A percentile compares a stretch with the other conserved stretches of the same genome.
phyloP scores from a whole-genome alignment of 2,888 invertebrate species.

The Sialis lutaria region DNA sequence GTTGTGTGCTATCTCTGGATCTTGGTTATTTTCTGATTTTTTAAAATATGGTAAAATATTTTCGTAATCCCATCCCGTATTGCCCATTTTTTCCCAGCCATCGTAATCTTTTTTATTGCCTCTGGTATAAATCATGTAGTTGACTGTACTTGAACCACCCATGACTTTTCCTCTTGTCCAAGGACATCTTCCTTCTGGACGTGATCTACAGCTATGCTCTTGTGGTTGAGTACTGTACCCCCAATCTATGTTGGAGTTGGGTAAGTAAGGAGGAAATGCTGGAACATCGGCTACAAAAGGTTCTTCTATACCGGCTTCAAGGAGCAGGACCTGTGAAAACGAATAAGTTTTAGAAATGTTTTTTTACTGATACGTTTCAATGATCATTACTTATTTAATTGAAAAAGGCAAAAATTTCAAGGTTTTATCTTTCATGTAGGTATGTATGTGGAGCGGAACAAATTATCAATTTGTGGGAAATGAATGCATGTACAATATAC shows the following conservation, averaged over 20 bases:
- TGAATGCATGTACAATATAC: too few relatives aligned
- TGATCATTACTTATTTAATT: too few relatives aligned
- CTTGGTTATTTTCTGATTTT: conserved; percentile 44
- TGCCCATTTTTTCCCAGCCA: conserved; percentile 42
- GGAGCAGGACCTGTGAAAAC: conserved; percentile 33
- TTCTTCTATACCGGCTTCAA: conserved; percentile 51
- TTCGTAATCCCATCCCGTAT: conserved; percentile 42
- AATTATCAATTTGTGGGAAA: too few relatives aligned
- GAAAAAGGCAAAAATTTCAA: too few relatives aligned
- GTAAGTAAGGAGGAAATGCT: conserved; percentile 39
- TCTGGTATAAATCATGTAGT: conserved; percentile 47
- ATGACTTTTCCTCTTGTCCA: conserved; percentile 45
- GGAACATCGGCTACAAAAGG: conserved; percentile 48
- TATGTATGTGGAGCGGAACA: too few relatives aligned
- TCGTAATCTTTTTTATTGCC: conserved; percentile 43
- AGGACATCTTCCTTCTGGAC: conserved; percentile 34
- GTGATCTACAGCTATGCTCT: conserved; percentile 37
- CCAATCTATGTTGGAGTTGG: conserved; percentile 50
- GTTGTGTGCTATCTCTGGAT: conserved; percentile 31
- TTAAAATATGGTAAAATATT: conserved; percentile 53
- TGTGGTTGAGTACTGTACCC: conserved; percentile 48
- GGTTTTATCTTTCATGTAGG: too few relatives aligned
- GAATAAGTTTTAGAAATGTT: neutral
- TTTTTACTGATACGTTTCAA: neutral
- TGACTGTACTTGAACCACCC: conserved; percentile 49